Conservation (phyloP, 2,113 vertebrate genomes). For the Protomyctophum bolini region DNA sequence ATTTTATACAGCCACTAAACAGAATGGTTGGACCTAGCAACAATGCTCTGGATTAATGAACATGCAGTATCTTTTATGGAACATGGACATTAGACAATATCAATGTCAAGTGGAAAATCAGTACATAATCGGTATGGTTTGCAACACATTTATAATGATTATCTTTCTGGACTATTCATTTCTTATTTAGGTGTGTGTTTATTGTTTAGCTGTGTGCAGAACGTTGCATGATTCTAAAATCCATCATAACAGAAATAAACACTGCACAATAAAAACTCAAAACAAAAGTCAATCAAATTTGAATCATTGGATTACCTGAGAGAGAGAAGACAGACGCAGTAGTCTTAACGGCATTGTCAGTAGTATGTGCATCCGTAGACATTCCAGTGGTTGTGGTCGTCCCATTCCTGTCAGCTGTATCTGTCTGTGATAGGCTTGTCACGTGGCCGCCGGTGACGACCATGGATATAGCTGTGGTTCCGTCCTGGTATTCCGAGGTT, state of each 20-base stretch:
- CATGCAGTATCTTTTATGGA: neutral
- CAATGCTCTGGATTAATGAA: constrained; percentile 1
- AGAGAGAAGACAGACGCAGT: constrained; percentile 1
- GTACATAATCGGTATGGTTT: constrained; percentile 5
- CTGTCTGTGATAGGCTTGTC: constrained; percentile 10
- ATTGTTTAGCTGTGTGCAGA: neutral
- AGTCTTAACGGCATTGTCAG: neutral
- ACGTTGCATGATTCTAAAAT: neutral
- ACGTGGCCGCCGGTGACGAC: neutral
- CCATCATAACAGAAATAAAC: neutral
- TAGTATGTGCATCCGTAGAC: neutral
- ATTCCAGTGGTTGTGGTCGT: neutral
- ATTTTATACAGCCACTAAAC: neutral
- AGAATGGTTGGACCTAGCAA: neutral
- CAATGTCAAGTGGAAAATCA: constrained; percentile 12
- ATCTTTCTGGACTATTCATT: too few relatives aligned
- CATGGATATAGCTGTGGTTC: constrained; percentile 17
- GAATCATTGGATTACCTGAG: constrained; percentile 43
- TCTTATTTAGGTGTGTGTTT: too few relatives aligned
- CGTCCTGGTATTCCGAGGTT: constrained; percentile 11
- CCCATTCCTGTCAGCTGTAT: neutral
- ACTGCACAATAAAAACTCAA: neutral
- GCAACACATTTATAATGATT: constrained; percentile 1
- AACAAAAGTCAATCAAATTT: neutral
- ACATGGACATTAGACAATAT: neutral